Base-by-base conservation (phyloP, 2,888 invertebrate genomes). In the Incurvaria masculella region DNA sequence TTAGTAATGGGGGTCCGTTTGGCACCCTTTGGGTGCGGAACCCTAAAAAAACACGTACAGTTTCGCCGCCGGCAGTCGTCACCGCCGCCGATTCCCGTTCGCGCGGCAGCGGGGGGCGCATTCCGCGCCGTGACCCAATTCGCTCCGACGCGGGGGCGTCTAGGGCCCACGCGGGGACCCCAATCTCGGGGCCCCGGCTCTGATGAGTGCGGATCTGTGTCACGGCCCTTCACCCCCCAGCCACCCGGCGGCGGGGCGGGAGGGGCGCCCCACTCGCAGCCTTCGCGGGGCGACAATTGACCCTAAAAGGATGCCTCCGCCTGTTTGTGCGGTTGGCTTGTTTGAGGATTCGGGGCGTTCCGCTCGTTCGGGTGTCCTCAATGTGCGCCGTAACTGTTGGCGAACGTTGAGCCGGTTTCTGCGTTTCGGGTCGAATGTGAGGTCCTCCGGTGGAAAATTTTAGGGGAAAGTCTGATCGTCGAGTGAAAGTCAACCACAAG, bases 121-220 rank as follows among this genome's bases (percentile, higher is more conserved):
- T 33, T 33, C 14, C 11, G 33, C 33, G 8, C 14, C 14, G 42
- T 74, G 76, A 75, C 76, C 75, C 73, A 76, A 72, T 75, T 76
- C 63, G 69, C n/a, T 68, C 64, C 69, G 68, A 68, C 63, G 65
- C 63, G 62, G 18, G 4, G 17, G 21, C 62, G 61, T 61, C 61
- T 66, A 65, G 62, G 68, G 66, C 63, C 66, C 62, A 71, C 75
- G 75, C 69, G 69, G 67, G 65, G 68, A 65, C 67, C 68, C 71
- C 67, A 73, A 71, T 72, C 67, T 69, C 68, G 69, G 55, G 60
- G 63, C 68, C 63, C 68, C 64, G 66, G 64, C 23, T n/a, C 69
- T 72, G 73, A 75, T 72, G 71, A 67, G 68, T 68, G 65, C 61
- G 68, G 70, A 75, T 75, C 74, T 74, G 70, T 76, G 78, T 78